phyloP scores from a whole-genome alignment of 2,113 vertebrate genomes.

The Butastur rufipennis region DNA sequence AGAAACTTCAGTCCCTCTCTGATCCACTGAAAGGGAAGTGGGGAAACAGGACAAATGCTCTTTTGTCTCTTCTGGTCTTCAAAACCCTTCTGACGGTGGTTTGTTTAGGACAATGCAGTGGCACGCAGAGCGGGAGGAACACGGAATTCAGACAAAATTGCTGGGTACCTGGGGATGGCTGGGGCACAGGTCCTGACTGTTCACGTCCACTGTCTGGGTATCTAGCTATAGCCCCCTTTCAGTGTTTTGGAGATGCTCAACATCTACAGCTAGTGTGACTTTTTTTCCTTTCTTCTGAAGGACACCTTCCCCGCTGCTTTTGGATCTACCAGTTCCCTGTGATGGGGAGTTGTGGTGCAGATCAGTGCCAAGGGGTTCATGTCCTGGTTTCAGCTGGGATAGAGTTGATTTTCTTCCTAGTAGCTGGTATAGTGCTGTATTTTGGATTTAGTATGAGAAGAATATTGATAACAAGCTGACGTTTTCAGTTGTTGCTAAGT shows the following conservation, averaged over 20 bases:
- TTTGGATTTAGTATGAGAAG: no score
- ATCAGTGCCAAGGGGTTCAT: neutral
- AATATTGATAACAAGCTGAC: no score
- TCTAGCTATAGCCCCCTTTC: neutral
- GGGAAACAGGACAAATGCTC: neutral
- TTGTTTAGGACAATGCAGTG: neutral
- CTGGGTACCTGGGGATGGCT: neutral
- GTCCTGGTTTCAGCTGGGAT: no score
- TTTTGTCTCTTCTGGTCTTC: neutral
- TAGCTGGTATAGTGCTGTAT: no score
- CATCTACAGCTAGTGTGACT: neutral
- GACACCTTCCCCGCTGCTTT: neutral
- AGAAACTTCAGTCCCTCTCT: neutral
- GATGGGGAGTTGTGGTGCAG: neutral
- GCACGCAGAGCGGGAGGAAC: fast-evolving
- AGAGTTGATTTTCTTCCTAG: no score
- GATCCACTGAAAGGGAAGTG: neutral
- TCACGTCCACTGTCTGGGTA: fast-evolving
- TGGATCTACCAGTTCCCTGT: neutral
- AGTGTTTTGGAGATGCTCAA: neutral
- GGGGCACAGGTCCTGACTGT: neutral
- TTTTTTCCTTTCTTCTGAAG: neutral
- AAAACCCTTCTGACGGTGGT: neutral
- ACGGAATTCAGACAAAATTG: neutral
- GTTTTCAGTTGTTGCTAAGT: no score